Base-by-base conservation (phyloP, 1,140 invertebrate species). In the Hermatobates lingyangjiaoensis region DNA sequence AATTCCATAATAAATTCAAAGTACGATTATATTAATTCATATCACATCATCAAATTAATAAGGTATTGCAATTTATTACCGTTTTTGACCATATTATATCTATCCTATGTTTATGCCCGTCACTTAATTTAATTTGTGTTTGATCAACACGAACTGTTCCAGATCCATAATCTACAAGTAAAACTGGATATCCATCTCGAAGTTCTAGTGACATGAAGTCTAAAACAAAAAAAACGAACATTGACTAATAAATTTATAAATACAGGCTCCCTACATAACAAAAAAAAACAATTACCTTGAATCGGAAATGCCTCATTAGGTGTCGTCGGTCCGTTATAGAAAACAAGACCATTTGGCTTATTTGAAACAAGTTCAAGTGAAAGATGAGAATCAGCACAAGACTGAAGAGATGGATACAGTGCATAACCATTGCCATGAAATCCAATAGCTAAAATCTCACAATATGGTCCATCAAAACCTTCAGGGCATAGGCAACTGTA, bases 131-230 rank as follows among this genome's bases (percentile, higher is more conserved):
- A 3, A 81, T 81, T 40, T 82, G 74, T 27, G 81, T 75, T 52
- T 81, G 75, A 57, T 83, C 76, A 3, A 90, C 64, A 57, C 71
- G 66, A 1, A 75, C 69, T 1, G 81, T 83, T 1, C 89, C 90
- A 0, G 83, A 77, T 2, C 93, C 93, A 67, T 92, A 93, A 68
- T 96, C 83, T 14, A 96, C 74, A 18, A 86, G 75, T 0, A 97
- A 68, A 1, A 84, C 71, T 1, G 88, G 87, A 61, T 75, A 84
- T 14, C 92, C 90, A 50, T 84, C 74, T n/a, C 74, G 67, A 24
- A 98, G 66, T 65, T 96, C 90, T 38, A 97, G 59, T 0, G 90
- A 79, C 66, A 97, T 81, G 62, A 95, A 98, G 72, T 97, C 94
- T 69, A 68, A 27, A 64, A 62, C 52, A 60, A 59, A 63, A 39